Percentiles rank a stretch among this genome's conserved stretches.
Evolutionary conservation across 2,113 vertebrate species (phyloP).

Genomic region (Orientallactaga bullata): DNA sequence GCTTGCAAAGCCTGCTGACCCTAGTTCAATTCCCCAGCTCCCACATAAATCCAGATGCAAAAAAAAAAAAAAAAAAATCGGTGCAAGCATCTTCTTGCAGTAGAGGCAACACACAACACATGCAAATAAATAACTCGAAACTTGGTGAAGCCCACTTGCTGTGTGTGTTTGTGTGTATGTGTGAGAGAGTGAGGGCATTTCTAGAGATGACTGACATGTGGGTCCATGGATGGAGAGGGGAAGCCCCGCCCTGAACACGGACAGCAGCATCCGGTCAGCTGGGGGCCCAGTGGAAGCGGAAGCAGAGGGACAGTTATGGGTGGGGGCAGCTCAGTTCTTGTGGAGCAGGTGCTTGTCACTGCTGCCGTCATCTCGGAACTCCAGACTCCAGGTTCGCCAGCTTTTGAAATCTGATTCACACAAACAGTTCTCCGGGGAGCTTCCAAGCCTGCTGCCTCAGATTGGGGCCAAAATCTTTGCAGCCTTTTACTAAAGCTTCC

Average conservation of each 20-base stretch:
- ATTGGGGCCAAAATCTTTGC: background rate
- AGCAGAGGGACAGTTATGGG: too few relatives aligned
- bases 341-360: background rate
- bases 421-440: background rate
- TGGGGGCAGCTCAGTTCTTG: background rate
- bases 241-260: background rate
- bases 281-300: background rate
- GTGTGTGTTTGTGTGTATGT: too few relatives aligned
- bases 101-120: too few relatives aligned
- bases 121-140: too few relatives aligned
- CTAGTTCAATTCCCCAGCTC: too few relatives aligned
- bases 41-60: too few relatives aligned
- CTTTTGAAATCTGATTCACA: background rate
- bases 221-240: too few relatives aligned
- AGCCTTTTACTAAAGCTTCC: background rate
- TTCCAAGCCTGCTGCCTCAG: background rate
- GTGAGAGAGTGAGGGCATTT: background rate
- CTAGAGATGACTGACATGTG: background rate
- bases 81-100: too few relatives aligned
- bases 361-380: too few relatives aligned
- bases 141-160: too few relatives aligned
- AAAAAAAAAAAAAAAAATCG: too few relatives aligned
- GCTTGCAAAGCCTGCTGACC: too few relatives aligned
- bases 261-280: background rate
- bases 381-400: background rate